phyloP scores from a whole-genome alignment of 2,113 vertebrate genomes.

The Oreotrochilus melanogaster region DNA sequence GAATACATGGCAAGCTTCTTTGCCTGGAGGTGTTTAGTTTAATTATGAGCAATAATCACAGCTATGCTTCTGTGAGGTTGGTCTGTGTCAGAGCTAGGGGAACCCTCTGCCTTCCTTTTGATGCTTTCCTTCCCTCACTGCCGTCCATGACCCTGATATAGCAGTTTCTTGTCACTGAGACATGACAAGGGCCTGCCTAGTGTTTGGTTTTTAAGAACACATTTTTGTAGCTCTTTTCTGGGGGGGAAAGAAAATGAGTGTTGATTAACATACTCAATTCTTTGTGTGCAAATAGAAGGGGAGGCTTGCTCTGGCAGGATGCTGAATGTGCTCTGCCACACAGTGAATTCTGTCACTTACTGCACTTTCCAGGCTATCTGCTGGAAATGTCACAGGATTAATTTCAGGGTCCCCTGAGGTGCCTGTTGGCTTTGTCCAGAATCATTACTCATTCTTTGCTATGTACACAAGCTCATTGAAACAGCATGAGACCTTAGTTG shows the following conservation, averaged over 20 bases:
- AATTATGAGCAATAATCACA: background rate
- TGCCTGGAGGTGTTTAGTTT: background rate
- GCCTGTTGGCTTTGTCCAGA: constrained; percentile 19
- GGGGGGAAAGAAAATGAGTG: background rate
- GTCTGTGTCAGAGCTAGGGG: background rate
- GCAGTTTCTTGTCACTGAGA: background rate
- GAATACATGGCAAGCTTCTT: background rate
- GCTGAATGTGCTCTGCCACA: background rate
- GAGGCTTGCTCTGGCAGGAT: background rate
- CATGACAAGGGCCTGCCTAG: background rate
- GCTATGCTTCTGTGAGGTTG: background rate
- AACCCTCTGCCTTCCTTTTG: background rate
- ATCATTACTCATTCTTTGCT: constrained; percentile 14
- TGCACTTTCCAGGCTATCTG: background rate
- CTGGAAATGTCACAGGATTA: constrained; percentile 34
- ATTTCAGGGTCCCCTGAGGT: constrained; percentile 30
- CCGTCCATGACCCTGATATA: background rate
- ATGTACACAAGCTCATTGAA: background rate
- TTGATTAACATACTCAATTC: background rate
- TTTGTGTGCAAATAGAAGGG: background rate
- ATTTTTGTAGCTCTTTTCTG: background rate
- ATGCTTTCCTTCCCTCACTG: background rate
- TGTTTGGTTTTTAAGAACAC: background rate
- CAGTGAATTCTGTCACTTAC: background rate
- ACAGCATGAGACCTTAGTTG: background rate